Base-by-base conservation (phyloP, 2,797 vertebrate species). In the Alosa sapidissima region DNA sequence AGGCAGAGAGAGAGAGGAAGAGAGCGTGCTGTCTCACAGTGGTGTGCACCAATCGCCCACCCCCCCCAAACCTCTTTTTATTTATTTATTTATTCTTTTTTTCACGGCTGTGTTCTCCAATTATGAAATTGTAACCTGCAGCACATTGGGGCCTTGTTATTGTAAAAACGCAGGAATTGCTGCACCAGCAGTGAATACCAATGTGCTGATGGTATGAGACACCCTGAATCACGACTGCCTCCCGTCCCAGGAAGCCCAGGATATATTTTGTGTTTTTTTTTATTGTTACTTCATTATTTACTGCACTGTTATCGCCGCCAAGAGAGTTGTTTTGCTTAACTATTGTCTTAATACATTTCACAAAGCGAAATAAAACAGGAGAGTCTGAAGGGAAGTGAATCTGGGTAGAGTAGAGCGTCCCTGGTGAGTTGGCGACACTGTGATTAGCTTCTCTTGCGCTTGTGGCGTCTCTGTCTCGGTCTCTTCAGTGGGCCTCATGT, bases 61-160 rank as follows among this genome's bases (percentile, higher is more conserved):
- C 41, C 41, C 41, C 41, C 41, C 41, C 41, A 41, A 41, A 41
- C 41, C 41, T 41, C 84, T 21, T n/a, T 60, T 60, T 60, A 60
- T 68, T 36, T 36, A 68, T 33, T 72, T 72, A 9, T 68, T 28
- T 5, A 41, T 5, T 78, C 21, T 47, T 14, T 72, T 78, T 88
- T 83, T 81, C 68, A 72, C 62, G 58, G 82, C 75, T 72, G 82
- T 89, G 75, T 88, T 48, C 3, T 54, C 52, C 82, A 84, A 86
- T 89, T 87, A 88, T 78, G 0, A 86, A 36, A 85, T n/a, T 81
- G 84, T 45, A 81, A 81, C 47, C 58, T 82, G 54, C 84, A 86
- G 87, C 87, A 82, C 83, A 55, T 84, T 83, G 83, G 47, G 41
- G 45, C 62, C 85, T 41, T 83, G 87, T 85, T 90, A 51, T 82